Percentiles rank a stretch among this genome's conserved stretches.
phyloP scores from a whole-genome alignment of 2,113 vertebrate species.

The Pholis gunnellus region DNA sequence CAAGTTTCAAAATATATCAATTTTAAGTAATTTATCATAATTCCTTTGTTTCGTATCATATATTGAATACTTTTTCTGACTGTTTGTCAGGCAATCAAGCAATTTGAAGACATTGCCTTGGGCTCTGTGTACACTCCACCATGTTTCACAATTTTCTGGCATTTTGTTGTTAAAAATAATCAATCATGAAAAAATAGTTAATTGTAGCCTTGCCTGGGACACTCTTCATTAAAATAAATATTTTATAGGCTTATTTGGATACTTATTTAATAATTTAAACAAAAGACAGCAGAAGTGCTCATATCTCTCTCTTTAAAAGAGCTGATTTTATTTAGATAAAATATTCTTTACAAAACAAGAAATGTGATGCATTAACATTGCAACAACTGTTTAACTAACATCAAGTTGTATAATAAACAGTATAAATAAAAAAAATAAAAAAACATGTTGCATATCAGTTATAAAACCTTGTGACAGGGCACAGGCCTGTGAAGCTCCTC shows the following conservation, averaged over 20 bases:
- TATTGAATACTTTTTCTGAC: background rate
- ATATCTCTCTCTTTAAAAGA: constrained; percentile 17
- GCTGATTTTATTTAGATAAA: constrained; percentile 57
- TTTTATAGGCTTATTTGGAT: background rate
- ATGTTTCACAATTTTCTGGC: background rate
- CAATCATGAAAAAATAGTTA: background rate
- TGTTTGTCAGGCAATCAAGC: background rate
- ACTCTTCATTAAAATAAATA: background rate
- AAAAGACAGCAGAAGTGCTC: background rate
- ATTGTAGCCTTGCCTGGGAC: background rate
- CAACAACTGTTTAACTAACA: constrained; percentile 25
- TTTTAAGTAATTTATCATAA: background rate
- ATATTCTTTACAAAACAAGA: constrained; percentile 61
- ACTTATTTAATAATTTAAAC: background rate
- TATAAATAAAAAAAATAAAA: constrained; percentile 53
- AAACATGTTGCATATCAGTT: constrained; percentile 40
- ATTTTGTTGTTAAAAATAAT: background rate
- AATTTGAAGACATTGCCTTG: background rate
- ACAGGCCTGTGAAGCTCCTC: constrained; percentile 30
- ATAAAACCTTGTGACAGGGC: constrained; percentile 58
- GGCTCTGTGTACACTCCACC: background rate
- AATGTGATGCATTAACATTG: constrained; percentile 10
- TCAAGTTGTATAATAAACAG: constrained; percentile 25
- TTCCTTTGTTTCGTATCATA: background rate
- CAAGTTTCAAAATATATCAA: background rate